Base-by-base conservation (phyloP, 2,797 vertebrate species). In the Gouania willdenowi region DNA sequence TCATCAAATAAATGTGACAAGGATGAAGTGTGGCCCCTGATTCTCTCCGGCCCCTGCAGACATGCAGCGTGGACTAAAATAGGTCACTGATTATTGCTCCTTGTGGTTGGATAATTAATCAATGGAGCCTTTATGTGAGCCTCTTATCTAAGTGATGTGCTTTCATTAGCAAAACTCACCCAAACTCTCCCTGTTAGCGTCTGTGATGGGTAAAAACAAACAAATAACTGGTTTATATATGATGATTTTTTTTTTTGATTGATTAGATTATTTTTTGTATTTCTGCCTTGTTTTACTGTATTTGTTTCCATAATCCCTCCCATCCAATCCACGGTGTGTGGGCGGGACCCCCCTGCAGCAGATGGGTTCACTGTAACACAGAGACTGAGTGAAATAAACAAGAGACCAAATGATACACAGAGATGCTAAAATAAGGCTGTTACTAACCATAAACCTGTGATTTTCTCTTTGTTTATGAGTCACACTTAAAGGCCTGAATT, bases 111-210 rank as follows among this genome's bases (percentile, higher is more conserved):
- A 41, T 77, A 58, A 54, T 61, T 54, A 35, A 29, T 82, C 62
- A 77, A 79, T 59, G 50, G 57, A 62, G 39, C 26, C 58, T 56
- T 84, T 82, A 72, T 77, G 50, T 25, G 24, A 34, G 41, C 32
- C 15, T 63, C n/a, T 52, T 57, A 46, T 46, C 42, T 42, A 47
- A 44, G 26, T 26, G 33, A 40, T 45, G 57, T 21, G 20, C 40
- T 51, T 61, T 72, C 52, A 55, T 11, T 18, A 57, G 32, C 20
- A 37, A 6, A 52, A 38, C 39, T 18, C 50, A 43, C 34, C 41
- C 43, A 55, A 26, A 57, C 41, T 34, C n/a, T 41, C 39, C 47
- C 22, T 56, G 13, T 39, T 26, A 35, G 10, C 26, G 11, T 12
- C 25, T 23, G 26, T 16, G 22, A 4, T 1, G 10, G 26, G 26